Base-by-base conservation (phyloP, 2,888 invertebrate genomes). In the Blastobasis lacticolella region DNA sequence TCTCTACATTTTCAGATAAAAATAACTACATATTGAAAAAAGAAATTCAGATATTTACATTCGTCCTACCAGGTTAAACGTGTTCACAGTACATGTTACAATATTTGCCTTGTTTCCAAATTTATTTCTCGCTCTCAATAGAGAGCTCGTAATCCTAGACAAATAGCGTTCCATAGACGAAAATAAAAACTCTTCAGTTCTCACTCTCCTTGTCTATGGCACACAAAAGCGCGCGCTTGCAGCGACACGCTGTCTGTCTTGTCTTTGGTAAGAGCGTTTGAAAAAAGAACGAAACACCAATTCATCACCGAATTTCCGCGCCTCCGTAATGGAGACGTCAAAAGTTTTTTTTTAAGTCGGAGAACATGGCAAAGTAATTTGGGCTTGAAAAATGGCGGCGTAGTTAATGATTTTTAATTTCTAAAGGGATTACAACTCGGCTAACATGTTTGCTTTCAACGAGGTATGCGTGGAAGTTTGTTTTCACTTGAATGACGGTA, bases 371-470 rank as follows among this genome's bases (percentile, higher is more conserved):
- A 53, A 59, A 63, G 61, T 74, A 70, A 69, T 75, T 72, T 69
- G 57, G 58, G 58, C 55, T 60, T 76, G 73, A 74, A 58, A 68
- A 64, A 72, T 69, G 60, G 52, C 52, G 54, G 56, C 49, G n/a
- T 62, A 67, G 66, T 73, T 75, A 73, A 76, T 78, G 67, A 73
- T 73, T 69, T 73, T 73, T 74, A 73, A 76, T 78, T 76, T 78
- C 70, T 71, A 69, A 67, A 61, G 57, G 78, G 82, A 82, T 83
- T 78, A 78, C 77, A 77, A 52, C 69, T 66, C 68, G 70, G 65
- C 63, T 56, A 50, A 55, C 50, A 54, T 65, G 70, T 64, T 67
- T 64, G 66, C 64, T 73, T 67, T 68, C 58, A 52, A 53, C 49
- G 5, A 10, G 49, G 55, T 51, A 52, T 50, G 54, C 58, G 51